A percentile compares a stretch with the other conserved stretches of the same genome.
Evolutionary conservation across 2,113 vertebrate species (phyloP).

Genomic region (Rattus rattus): DNA sequence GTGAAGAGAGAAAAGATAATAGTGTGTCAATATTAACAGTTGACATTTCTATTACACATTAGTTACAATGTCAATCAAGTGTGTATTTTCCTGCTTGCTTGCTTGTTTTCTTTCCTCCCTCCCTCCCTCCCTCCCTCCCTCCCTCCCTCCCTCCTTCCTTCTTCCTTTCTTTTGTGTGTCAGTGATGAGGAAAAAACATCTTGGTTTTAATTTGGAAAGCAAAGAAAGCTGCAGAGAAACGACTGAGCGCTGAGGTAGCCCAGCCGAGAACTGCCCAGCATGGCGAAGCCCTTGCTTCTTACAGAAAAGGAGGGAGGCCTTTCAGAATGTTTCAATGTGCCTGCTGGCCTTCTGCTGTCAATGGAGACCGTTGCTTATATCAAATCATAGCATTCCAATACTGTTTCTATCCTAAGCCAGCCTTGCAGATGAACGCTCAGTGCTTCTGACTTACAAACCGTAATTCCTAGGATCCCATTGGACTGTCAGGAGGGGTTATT

Average conservation of each 20-base stretch:
- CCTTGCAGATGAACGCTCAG: not conserved
- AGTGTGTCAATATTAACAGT: not conserved
- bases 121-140: too few relatives aligned
- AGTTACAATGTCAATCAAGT: slow-evolving; percentile 32
- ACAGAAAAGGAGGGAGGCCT: not conserved
- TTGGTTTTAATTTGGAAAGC: slow-evolving; percentile 47
- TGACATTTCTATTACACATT: slow-evolving; percentile 11
- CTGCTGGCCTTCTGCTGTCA: not conserved
- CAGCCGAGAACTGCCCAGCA: not conserved
- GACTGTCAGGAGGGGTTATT: slow-evolving; percentile 9
- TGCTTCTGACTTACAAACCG: not conserved
- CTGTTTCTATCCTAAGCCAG: not conserved
- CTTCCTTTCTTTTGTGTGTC: not conserved
- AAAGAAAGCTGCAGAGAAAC: slow-evolving; percentile 42
- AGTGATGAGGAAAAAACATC: slow-evolving; percentile 47
- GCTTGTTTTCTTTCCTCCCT: not conserved
- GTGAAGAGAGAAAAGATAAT: slow-evolving; percentile 9
- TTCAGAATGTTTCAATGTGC: not conserved
- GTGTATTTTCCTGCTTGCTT: not conserved
- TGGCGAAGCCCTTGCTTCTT: not conserved
- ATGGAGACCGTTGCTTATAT: not conserved
- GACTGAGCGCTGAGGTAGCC: not conserved
- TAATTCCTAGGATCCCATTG: not conserved
- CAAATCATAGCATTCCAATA: not conserved
- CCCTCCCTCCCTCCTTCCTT: not conserved